Evolutionary conservation across 1,140 invertebrate genomes (phyloP).

Genomic region (Cydia fagiglandana): DNA sequence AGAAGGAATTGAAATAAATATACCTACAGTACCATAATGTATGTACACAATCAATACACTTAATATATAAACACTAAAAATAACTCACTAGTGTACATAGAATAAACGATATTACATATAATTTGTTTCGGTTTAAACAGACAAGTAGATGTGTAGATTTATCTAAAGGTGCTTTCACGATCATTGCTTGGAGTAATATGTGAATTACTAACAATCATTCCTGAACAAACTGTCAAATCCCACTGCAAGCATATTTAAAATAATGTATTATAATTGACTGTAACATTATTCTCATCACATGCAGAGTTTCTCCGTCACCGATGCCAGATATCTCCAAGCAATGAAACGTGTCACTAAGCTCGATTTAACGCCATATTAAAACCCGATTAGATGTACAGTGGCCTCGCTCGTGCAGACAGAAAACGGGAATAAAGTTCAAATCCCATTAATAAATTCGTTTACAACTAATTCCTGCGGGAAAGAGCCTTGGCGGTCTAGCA

Average conservation of each 20-base stretch:
- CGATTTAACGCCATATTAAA: conserved; percentile 19
- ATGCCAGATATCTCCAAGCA: not conserved
- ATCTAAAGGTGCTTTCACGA: not conserved
- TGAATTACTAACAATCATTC: not conserved
- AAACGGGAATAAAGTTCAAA: not conserved
- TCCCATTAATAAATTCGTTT: conserved; percentile 21
- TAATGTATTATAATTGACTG: conserved; percentile 11
- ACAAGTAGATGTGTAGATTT: conserved; percentile 8
- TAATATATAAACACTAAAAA: conserved; percentile 23
- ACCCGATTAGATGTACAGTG: not conserved
- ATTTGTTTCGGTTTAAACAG: conserved; percentile 22
- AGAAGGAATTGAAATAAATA: conserved; percentile 17
- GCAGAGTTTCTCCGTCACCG: not conserved
- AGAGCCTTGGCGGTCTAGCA: no score
- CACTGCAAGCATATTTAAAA: not conserved
- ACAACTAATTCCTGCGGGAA: not conserved
- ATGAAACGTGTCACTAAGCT: conserved; percentile 17
- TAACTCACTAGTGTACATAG: conserved; percentile 14
- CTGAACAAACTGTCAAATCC: not conserved
- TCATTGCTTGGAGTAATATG: conserved; percentile 1
- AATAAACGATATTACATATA: conserved; percentile 22
- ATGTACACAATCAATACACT: conserved; percentile 24
- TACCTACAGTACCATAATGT: not conserved
- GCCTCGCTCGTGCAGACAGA: not conserved
- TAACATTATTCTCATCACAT: not conserved